Evolutionary conservation across 2,113 vertebrate species (phyloP).

Genomic region (Microcebus jonahi): DNA sequence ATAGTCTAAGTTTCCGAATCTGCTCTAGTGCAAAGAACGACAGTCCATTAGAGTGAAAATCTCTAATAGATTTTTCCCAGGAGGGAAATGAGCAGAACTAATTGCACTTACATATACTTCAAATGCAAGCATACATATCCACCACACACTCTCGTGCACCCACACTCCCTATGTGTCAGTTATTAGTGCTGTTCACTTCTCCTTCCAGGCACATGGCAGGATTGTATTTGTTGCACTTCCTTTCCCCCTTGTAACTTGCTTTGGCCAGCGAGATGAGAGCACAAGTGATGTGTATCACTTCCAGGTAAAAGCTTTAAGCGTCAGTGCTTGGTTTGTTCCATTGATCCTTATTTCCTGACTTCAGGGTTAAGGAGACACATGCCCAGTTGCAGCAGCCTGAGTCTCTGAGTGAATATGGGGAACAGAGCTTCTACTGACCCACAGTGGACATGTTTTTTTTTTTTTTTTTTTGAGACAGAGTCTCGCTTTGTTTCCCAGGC

Average conservation of each 20-base stretch:
- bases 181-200: background rate
- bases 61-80: background rate
- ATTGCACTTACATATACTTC: background rate
- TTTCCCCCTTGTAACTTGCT: background rate
- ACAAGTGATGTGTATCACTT: background rate
- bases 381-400: background rate
- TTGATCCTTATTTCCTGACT: background rate
- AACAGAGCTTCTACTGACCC: background rate
- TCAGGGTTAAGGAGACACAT: background rate
- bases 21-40: background rate
- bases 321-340: background rate
- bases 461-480: no score
- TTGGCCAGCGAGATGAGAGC: background rate
- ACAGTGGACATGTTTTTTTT: background rate
- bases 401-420: background rate
- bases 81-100: background rate
- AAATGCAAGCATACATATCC: background rate
- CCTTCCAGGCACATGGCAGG: background rate
- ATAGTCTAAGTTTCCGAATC: background rate
- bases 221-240: background rate
- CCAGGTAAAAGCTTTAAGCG: background rate
- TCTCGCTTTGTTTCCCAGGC: no score
- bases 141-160: background rate
- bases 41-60: background rate
- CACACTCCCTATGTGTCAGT: background rate